Base-by-base conservation (phyloP, 2,888 invertebrate species). In the Aspidiotus destructor region DNA sequence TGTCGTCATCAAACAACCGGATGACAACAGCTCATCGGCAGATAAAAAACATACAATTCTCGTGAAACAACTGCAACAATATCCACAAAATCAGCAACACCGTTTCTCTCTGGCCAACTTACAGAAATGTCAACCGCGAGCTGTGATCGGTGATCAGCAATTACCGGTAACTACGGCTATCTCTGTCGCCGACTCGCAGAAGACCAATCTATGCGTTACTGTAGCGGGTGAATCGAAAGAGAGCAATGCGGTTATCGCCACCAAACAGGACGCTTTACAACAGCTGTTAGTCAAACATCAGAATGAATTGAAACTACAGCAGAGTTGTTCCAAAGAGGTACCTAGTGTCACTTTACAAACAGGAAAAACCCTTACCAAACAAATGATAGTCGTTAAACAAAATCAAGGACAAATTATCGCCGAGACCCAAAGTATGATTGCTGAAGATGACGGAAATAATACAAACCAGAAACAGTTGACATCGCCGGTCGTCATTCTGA, bases 191-290 rank as follows among this genome's bases (percentile, higher is more conserved):
- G 48, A 48, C 44, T 13, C 70, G 15, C 72, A 72, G 17, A 63
- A 52, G 11, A 28, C 17, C 28, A 53, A 63, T n/a, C 3, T 41
- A 54, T 53, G 63, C 11, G 53, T 52, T 41, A 40, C 28, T 11
- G 48, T 28, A 0, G 52, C 28, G 9, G n/a, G 48, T 10, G 63
- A 53, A 40, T 28, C 58, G 17, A 28, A 40, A 8, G 11, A 10
- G 7, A 42, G 42, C 8, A 61, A n/a, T 2, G 40, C n/a, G 8
- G 15, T 42, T 11, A 2, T 72, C 28, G 72, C 72, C 9, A 72
- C 70, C 16, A 72, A 73, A 60, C 73, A 73, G 62, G 74, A 74
- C 61, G 73, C 73, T 65, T 68, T 73, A 13, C 74, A 73, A 57
- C 73, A 73, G 57, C 71, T 64, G n/a, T 41, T 64, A 16, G 53